Conservation (phyloP, 1,140 invertebrate species). For the Leptinotarsa undecemlineata region DNA sequence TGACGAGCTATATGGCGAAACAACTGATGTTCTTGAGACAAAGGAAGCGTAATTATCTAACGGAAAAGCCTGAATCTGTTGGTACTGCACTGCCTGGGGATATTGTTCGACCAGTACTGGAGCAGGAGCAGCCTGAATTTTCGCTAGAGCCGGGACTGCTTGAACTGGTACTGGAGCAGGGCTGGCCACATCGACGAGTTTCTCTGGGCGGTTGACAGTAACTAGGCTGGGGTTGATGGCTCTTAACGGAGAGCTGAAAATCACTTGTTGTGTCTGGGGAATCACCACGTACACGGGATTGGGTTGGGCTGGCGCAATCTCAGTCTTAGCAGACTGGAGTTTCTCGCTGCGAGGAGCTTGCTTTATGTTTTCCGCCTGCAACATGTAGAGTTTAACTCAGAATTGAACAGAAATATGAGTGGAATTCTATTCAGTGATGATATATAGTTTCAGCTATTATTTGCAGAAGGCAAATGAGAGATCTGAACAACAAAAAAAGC, state of each 20-base stretch:
- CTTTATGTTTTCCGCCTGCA: slow-evolving; percentile 36
- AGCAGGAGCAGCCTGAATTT: slow-evolving; percentile 30
- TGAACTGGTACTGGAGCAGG: slow-evolving; percentile 33
- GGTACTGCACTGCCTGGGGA: slow-evolving; percentile 24
- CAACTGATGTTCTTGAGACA: slow-evolving; percentile 30
- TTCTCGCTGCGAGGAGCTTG: slow-evolving; percentile 27
- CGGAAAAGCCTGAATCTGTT: slow-evolving; percentile 26
- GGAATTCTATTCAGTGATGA: not conserved
- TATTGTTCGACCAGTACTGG: slow-evolving; percentile 27
- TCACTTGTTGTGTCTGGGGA: slow-evolving; percentile 34
- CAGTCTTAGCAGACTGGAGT: slow-evolving; percentile 24
- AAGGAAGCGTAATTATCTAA: slow-evolving; percentile 23
- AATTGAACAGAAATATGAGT: not conserved
- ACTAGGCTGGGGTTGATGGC: not conserved
- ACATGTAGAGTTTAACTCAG: not conserved
- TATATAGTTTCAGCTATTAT: too few species aligned
- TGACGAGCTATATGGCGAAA: slow-evolving; percentile 42
- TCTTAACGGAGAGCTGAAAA: slow-evolving; percentile 16
- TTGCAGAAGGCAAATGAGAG: not conserved
- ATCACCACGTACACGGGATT: slow-evolving; percentile 34
- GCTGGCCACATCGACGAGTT: slow-evolving; percentile 11
- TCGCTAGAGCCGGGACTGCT: slow-evolving; percentile 37
- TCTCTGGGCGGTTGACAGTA: not conserved
- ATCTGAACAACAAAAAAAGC: not conserved
- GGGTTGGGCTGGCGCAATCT: slow-evolving; percentile 14